phyloP scores from a whole-genome alignment of 1,140 invertebrate genomes.

The Cyclina sinensis region DNA sequence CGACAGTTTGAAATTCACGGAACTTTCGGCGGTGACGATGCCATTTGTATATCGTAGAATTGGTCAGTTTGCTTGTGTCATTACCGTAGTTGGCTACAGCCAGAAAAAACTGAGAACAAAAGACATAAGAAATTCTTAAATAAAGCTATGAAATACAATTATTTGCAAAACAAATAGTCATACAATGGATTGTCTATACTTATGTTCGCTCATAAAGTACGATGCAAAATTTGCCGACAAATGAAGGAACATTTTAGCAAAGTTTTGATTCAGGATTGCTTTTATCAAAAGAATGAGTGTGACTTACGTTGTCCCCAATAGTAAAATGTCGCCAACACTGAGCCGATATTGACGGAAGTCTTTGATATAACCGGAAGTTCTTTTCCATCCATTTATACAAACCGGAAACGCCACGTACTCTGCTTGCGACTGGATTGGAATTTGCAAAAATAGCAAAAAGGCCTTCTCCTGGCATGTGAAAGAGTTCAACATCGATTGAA shows the following conservation, averaged over 20 bases:
- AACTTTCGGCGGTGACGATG: constrained; percentile 79
- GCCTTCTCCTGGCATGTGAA: constrained; percentile 82
- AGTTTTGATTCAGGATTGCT: too few species aligned
- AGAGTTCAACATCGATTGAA: constrained; percentile 84
- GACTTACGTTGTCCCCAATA: constrained; percentile 80
- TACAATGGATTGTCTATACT: too few species aligned
- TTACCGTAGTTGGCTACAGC: constrained; percentile 84
- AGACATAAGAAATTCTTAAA: too few species aligned
- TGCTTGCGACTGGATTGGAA: constrained; percentile 50
- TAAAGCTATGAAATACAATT: too few species aligned
- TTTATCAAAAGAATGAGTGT: too few species aligned
- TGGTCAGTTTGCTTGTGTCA: constrained; percentile 67
- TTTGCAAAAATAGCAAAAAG: constrained; percentile 83
- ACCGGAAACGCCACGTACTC: constrained; percentile 70
- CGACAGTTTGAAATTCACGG: constrained; percentile 78
- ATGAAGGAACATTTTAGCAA: too few species aligned
- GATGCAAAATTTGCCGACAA: too few species aligned
- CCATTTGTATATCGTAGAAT: constrained; percentile 84
- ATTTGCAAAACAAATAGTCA: too few species aligned
- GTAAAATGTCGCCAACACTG: constrained; percentile 81
- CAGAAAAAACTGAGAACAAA: constrained; percentile 80
- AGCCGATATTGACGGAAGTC: constrained; percentile 79
- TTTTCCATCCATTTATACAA: constrained; percentile 83
- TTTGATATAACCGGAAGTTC: constrained; percentile 81
- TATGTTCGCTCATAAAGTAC: too few species aligned